A percentile compares a stretch with the other conserved stretches of the same genome.
These are phyloP conservation scores for Drosophila obscura DNA, from an alignment of 1,140 invertebrate species.

Conservation along the genomic window DNA sequence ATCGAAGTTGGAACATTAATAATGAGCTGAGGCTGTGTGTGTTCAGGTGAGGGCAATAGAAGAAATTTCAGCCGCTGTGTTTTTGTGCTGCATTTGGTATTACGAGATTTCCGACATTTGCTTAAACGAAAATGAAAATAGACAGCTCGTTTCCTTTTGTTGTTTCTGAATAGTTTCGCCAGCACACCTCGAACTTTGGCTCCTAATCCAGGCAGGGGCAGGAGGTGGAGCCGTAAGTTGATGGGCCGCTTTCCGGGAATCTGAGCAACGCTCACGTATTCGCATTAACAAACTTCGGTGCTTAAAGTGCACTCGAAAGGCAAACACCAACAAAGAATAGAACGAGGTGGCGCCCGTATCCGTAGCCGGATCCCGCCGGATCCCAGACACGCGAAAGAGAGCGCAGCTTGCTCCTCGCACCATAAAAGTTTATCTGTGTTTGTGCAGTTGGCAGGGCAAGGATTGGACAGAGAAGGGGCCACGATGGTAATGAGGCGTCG, in stretches of 20 bases:
- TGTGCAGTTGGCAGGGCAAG: conserved; percentile 44
- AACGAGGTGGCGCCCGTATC: conserved; percentile 1
- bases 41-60: conserved; percentile 14
- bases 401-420: conserved; percentile 6
- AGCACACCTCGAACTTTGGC: conserved; percentile 16
- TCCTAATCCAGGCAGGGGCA: conserved; percentile 12
- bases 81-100: conserved; percentile 50
- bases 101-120: conserved; percentile 44
- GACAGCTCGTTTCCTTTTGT: conserved; percentile 31
- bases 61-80: conserved; percentile 17
- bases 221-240: conserved; percentile 17
- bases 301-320: conserved; percentile 73
- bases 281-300: conserved; percentile 78
- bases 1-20: conserved; percentile 70
- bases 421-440: conserved; percentile 69
- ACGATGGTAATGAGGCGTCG: conserved; percentile 40
- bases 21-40: conserved; percentile 42
- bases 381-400: not conserved
- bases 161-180: conserved; percentile 22
- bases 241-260: conserved; percentile 40
- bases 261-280: conserved; percentile 71
- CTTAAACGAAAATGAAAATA: conserved; percentile 51
- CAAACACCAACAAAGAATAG: conserved; percentile 46
- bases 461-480: not conserved
- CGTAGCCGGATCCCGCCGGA: conserved; percentile 2